A percentile compares a stretch with the other conserved stretches of the same genome.
Evolutionary conservation across 2,888 invertebrate genomes (phyloP).

Genomic region (Arrhopalites spinosus): DNA sequence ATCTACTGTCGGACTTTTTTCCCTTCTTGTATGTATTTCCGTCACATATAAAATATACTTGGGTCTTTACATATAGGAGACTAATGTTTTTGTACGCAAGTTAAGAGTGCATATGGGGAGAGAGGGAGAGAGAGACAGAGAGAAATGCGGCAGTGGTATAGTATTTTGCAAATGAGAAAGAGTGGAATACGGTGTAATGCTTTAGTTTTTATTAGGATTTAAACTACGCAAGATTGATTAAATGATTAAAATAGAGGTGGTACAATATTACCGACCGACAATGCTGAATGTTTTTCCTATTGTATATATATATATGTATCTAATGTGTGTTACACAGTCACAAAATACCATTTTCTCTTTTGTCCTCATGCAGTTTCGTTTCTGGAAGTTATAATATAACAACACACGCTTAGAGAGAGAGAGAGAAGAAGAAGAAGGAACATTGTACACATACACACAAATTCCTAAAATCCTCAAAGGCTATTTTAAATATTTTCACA

Average conservation of each 20-base stretch:
- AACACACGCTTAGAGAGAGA: too few species aligned
- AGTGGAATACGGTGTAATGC: constrained; percentile 17
- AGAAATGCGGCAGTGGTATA: not conserved
- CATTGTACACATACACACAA: too few species aligned
- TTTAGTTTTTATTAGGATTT: constrained; percentile 20
- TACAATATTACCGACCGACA: not conserved
- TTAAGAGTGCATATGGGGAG: too few species aligned
- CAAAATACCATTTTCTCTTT: constrained; percentile 11
- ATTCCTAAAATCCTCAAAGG: too few species aligned
- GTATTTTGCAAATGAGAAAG: constrained; percentile 20
- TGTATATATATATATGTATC: too few species aligned
- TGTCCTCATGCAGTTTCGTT: not conserved
- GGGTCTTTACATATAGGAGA: too few species aligned
- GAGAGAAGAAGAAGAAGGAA: too few species aligned
- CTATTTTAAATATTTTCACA: not conserved
- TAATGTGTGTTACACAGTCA: not conserved
- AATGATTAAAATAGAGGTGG: constrained; percentile 13
- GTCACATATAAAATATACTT: too few species aligned
- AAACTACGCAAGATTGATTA: constrained; percentile 19
- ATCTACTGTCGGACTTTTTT: too few species aligned
- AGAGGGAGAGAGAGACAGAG: not conserved
- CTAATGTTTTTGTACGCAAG: too few species aligned
- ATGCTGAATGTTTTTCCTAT: not conserved
- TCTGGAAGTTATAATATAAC: too few species aligned
- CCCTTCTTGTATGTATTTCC: too few species aligned